Conservation (phyloP, 2,888 invertebrate genomes). For the Cephonodes hylas region DNA sequence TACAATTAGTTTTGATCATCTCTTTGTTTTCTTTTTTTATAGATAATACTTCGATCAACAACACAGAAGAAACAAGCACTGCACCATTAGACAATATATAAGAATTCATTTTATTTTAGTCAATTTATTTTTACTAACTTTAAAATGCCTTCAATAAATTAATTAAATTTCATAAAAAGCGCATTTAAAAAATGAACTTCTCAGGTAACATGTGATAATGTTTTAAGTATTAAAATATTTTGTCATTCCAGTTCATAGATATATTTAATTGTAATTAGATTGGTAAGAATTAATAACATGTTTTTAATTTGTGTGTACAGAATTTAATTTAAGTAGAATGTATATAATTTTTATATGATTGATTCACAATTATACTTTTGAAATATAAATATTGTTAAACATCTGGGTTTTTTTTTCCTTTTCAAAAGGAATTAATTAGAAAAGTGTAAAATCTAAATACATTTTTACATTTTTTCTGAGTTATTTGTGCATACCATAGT, state of each 20-base stretch:
- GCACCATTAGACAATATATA: conserved; percentile 31
- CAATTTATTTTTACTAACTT: neutral
- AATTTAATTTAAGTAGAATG: neutral
- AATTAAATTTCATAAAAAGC: neutral
- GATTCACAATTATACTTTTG: neutral
- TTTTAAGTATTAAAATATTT: neutral
- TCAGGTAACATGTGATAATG: neutral
- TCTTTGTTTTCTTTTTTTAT: conserved; percentile 27
- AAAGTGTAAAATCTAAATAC: too few species aligned
- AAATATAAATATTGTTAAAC: neutral
- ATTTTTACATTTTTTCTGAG: too few species aligned
- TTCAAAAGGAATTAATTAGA: too few species aligned
- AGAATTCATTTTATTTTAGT: conserved; percentile 16
- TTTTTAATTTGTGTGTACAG: neutral
- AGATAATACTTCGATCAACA: conserved; percentile 47
- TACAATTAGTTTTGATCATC: too few species aligned
- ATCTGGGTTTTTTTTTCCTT: neutral
- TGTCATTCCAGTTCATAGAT: neutral
- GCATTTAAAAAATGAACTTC: neutral
- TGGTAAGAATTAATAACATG: neutral
- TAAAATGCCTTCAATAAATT: neutral
- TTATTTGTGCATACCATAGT: too few species aligned
- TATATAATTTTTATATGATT: too few species aligned
- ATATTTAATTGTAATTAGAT: neutral
- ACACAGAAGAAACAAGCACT: conserved; percentile 28